phyloP scores from a whole-genome alignment of 2,888 invertebrate genomes.

The Caenorhabditis virilis region DNA sequence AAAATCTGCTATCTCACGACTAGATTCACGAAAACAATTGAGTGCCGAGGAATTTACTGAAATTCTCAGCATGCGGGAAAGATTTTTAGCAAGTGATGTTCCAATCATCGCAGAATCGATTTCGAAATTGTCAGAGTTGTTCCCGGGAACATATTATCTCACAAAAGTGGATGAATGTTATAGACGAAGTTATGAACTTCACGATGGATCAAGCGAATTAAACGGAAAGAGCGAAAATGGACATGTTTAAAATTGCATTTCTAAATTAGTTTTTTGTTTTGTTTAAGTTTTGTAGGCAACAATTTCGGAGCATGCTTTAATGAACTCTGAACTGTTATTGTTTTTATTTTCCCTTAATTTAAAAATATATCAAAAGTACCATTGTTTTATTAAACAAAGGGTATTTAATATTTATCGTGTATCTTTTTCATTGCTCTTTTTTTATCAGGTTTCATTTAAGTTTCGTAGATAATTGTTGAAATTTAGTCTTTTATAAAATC shows the following conservation, averaged over 20 bases:
- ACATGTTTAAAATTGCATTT: background rate
- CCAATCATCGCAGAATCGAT: constrained; percentile 1
- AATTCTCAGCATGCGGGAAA: constrained; percentile 46
- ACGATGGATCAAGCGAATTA: too few relatives aligned
- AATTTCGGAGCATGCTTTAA: too few relatives aligned
- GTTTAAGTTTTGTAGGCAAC: constrained; percentile 2
- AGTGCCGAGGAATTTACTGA: constrained; percentile 55
- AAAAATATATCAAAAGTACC: too few relatives aligned
- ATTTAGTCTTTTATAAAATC: background rate
- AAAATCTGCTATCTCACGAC: constrained; percentile 26
- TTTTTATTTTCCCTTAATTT: too few relatives aligned
- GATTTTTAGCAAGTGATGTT: too few relatives aligned
- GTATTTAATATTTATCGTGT: background rate
- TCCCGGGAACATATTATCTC: constrained; percentile 39
- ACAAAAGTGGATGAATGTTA: constrained; percentile 34
- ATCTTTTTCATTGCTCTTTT: background rate
- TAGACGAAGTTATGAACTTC: constrained; percentile 35
- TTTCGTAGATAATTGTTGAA: too few relatives aligned
- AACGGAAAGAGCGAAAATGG: constrained; percentile 18
- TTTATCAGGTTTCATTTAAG: too few relatives aligned
- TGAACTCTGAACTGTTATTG: too few relatives aligned
- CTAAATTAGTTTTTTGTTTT: background rate
- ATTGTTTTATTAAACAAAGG: background rate
- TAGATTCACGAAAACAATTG: constrained; percentile 43
- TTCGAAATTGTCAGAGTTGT: background rate